Base-by-base conservation (phyloP, 1,140 invertebrate genomes). In the Trichomalopsis sarcophagae region DNA sequence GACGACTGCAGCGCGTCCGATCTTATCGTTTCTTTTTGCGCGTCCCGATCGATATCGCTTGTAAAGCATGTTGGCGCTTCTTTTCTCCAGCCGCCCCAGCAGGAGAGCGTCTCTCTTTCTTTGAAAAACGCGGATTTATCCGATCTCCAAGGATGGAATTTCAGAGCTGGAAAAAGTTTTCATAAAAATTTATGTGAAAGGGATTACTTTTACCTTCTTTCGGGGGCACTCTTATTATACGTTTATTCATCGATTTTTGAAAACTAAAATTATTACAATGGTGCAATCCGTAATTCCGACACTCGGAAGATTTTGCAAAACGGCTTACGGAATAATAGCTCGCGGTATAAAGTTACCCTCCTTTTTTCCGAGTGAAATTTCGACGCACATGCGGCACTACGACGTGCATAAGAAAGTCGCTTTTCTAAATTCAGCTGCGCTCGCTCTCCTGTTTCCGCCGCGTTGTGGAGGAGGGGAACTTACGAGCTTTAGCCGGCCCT, bases 401-500 rank as follows among this genome's bases (percentile, higher is more conserved):
- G 27, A 11, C 11, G 40, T 88, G 84, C 80, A 88, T 87, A 87
- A 90, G 91, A 89, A 89, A 88, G 87, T 86, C 87, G 85, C 81
- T 87, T 79, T 87, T 88, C 87, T 90, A 91, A 91, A 91, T 91
- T 91, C 87, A 88, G 88, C 88, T 83, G 84, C 73, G 84, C 84
- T 84, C 66, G 73, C 68, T 62, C 84, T 88, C 88, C 89, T 91
- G 88, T 92, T 92, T 90, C 90, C 88, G 71, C 86, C 88, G 74
- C 86, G 17, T 14, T 21, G 2, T 21, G 17, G 21, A 21, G 17
- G 21, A 62, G 21, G 21, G 82, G 85, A 92, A 92, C 91, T 92
- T 91, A 91, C 87, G 90, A 90, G 85, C 89, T 85, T 85, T 5
- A n/a, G 17, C 17, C 71, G 11, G 6, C 33, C 21, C 36, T 44